Base-by-base conservation (phyloP, 2,113 vertebrate genomes). In the Onychostoma macrolepis region DNA sequence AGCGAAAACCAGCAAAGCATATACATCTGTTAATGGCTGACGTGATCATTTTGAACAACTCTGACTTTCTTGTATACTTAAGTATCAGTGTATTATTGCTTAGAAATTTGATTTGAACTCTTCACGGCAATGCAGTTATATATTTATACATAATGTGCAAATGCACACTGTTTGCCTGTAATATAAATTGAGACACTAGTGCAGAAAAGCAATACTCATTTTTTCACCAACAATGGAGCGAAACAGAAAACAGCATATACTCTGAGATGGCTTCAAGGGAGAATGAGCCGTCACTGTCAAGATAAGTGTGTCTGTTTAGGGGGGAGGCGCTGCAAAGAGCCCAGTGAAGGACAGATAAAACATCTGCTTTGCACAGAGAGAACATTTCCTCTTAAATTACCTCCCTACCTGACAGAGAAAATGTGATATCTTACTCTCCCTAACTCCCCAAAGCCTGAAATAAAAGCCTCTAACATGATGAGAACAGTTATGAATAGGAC, bases 241-340 rank as follows among this genome's bases (percentile, higher is more conserved):
- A 80, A 58, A 67, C 19, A 33, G 78, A 74, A 26, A 88, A 81
- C 81, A 74, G 77, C 33, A 63, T 48, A 82, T 67, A 83, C 56
- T 50, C 12, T 30, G 67, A 65, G 30, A 87, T 19, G 17, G 86
- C 43, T 88, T 90, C 12, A 87, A 85, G 83, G 81, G 90, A 86
- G 88, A 83, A 87, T 82, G 63, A 74, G 50, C 43, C 69, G 50
- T 71, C 80, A 78, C 83, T 85, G 91, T 88, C 75, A 65, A 84
- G 75, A 90, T 90, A 80, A 94, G 90, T 84, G 86, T 82, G 82
- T 86, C 65, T 86, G 48, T 90, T 88, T 78, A 88, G 58, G 43
- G 5, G 9, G 87, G 84, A 36, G 2, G 67, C 81, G 33, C 33
- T 53, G 58, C 10, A 63, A 41, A 85, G 63, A 88, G 83, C 71